Evolutionary conservation across 2,113 vertebrate species (phyloP).

Genomic region (Bucco capensis): DNA sequence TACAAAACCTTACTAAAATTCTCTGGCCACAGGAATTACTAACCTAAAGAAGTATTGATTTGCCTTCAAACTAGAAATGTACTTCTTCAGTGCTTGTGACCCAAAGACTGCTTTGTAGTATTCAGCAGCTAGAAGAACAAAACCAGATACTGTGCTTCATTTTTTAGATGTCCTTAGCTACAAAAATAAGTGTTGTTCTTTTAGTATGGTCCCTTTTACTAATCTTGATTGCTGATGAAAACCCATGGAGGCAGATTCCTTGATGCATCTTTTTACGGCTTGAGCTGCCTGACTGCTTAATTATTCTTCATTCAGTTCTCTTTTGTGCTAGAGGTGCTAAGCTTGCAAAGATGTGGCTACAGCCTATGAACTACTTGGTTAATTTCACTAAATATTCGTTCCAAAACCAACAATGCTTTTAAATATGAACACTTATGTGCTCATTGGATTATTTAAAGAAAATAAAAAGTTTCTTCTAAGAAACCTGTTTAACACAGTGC

Average conservation of each 20-base stretch:
- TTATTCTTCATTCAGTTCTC: not conserved
- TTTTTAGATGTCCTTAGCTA: not conserved
- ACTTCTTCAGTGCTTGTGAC: not conserved
- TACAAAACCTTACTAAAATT: not conserved
- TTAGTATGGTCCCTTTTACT: not conserved
- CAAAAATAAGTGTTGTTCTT: not conserved
- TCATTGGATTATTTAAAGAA: not conserved
- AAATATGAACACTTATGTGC: not conserved
- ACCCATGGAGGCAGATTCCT: not conserved
- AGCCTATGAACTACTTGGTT: not conserved
- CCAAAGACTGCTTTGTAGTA: not conserved
- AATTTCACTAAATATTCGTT: not conserved
- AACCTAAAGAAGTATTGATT: not conserved
- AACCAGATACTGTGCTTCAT: not conserved
- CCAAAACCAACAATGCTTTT: not conserved
- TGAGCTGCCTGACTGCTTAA: not conserved
- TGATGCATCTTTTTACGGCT: not conserved
- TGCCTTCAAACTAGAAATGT: not conserved
- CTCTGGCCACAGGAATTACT: not conserved
- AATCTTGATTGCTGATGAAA: not conserved
- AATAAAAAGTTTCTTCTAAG: not conserved
- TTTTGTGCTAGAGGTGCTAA: not conserved
- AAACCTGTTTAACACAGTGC: not conserved
- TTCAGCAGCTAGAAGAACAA: not conserved
- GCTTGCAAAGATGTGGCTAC: not conserved